phyloP scores from a whole-genome alignment of 2,113 vertebrate genomes.

The Hippocampus zosterae region DNA sequence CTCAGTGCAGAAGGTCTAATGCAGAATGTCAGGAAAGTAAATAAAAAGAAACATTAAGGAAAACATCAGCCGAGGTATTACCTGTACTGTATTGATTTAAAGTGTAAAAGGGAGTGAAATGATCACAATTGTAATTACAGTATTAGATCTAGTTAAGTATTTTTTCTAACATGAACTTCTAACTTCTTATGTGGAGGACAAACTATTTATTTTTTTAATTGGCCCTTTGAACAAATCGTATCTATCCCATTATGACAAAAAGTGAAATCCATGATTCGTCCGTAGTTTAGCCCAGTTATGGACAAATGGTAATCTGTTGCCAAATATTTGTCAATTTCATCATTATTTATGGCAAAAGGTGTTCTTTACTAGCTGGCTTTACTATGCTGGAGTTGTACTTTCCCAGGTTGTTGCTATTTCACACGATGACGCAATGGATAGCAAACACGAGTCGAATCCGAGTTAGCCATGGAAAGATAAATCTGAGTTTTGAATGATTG shows the following conservation, averaged over 20 bases:
- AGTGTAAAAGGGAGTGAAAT: not conserved
- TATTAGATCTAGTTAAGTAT: not conserved
- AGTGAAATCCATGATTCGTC: not conserved
- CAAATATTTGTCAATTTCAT: not conserved
- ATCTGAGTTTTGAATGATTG: not conserved
- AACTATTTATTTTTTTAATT: not conserved
- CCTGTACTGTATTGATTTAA: not conserved
- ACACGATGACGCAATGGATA: not conserved
- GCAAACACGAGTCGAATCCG: not conserved
- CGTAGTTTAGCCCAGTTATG: not conserved
- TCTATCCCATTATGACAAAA: not conserved
- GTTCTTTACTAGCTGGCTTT: not conserved
- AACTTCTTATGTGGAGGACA: not conserved
- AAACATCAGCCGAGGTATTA: not conserved
- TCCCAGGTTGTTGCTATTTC: not conserved
- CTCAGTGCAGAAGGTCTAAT: not conserved
- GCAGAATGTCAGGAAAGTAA: slow-evolving; percentile 2
- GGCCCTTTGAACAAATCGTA: not conserved
- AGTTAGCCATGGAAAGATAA: not conserved
- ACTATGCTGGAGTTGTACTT: not conserved
- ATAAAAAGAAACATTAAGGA: not conserved
- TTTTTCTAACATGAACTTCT: not conserved
- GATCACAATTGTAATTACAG: not conserved
- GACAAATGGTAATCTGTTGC: not conserved
- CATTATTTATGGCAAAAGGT: not conserved